Base-by-base conservation (phyloP, 2,888 invertebrate genomes). In the Glyphotaelius pellucidus region DNA sequence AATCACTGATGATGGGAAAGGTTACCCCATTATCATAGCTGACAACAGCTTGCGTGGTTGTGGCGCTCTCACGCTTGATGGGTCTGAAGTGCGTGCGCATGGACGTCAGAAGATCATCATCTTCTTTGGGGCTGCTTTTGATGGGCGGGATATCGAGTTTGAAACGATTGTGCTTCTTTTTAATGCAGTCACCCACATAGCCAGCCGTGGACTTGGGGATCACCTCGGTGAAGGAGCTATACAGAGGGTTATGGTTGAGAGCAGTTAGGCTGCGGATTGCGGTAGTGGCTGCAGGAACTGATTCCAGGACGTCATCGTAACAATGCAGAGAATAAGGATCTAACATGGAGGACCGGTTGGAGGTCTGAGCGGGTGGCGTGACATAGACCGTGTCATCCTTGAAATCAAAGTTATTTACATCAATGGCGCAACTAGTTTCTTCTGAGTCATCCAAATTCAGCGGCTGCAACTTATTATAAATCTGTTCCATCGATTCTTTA, bases 11-110 rank as follows among this genome's bases (percentile, higher is more conserved):
- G 94, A 98, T 97, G 93, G 97, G 96, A 95, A 98, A 98, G 30
- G 97, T 97, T 94, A 97, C 97, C 89, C 98, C 98, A 95, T 98
- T 98, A 52, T 96, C 97, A 95, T 96, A 96, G 90, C 95, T 95
- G 92, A 94, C 94, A 95, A 92, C 91, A 90, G 89, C 91, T 90
- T 95, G 95, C 89, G 95, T 95, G 81, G 95, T 95, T 80, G 94
- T 94, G 80, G 94, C 94, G 88, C 94, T 94, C 93, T 96, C 96
- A 94, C 97, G 96, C 94, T 97, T 97, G 94, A 98, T 98, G 30
- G 98, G 98, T 94, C 97, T 97, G 95, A 98, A 98, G 95, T 98
- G 98, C 92, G 98, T 98, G 93, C 97, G 97, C 93, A 97, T 96
- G 12, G 98, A 98, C 31, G 97, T 97, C 93, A 98, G 96, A 94